Conservation (phyloP, 2,888 invertebrate genomes). For the Agrotis segetum region DNA sequence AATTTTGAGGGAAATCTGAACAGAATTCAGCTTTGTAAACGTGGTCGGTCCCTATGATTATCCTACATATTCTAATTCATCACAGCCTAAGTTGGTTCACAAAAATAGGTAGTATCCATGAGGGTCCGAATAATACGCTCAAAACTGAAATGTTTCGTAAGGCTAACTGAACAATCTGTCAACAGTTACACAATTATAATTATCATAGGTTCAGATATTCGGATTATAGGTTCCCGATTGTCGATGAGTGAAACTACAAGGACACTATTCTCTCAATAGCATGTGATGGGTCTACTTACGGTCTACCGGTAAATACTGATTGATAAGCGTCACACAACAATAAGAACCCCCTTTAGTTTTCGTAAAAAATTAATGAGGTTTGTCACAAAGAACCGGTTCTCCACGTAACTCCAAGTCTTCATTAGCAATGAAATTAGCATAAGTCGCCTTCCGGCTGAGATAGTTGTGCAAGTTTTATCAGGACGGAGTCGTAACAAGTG, state of each 20-base stretch:
- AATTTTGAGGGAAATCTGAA: too few species aligned
- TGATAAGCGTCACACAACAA: slow-evolving; percentile 7
- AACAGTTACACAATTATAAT: not conserved
- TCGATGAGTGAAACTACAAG: not conserved
- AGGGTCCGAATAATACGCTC: not conserved
- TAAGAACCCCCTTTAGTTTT: not conserved
- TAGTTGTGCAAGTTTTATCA: slow-evolving; percentile 65
- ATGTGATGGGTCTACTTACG: not conserved
- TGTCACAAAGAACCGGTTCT: slow-evolving; percentile 45
- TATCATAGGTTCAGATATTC: not conserved
- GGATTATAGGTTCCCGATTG: not conserved
- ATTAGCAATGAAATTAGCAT: slow-evolving; percentile 70
- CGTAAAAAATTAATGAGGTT: slow-evolving; percentile 23
- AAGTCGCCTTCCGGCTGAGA: slow-evolving; percentile 63
- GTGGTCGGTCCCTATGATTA: not conserved
- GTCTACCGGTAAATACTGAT: not conserved
- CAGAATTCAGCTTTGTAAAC: too few species aligned
- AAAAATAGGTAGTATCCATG: not conserved
- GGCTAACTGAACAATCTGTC: not conserved
- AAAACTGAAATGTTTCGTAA: not conserved
- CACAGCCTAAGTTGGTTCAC: slow-evolving; percentile 1
- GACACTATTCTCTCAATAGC: slow-evolving; percentile 1
- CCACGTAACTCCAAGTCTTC: slow-evolving; percentile 60
- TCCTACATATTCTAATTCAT: not conserved
- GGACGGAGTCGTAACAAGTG: slow-evolving; percentile 39